Base-by-base conservation (phyloP, 2,797 vertebrate genomes). In the Arnoldichthys spilopterus region DNA sequence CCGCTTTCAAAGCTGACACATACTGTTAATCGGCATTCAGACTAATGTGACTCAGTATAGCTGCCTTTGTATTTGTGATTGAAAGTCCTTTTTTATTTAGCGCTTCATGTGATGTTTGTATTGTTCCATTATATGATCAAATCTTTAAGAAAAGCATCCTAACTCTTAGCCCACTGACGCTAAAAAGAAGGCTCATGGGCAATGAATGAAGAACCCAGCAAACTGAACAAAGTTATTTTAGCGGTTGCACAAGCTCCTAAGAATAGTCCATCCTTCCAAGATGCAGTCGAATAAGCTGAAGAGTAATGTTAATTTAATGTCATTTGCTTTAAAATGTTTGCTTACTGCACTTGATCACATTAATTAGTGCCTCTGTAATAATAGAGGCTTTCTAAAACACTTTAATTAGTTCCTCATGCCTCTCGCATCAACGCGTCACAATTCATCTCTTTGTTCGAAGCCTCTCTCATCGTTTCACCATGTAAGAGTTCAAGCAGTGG, bases 341-440 rank as follows among this genome's bases (percentile, higher is more conserved):
- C 76, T 51, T 72, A 63, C 26, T 61, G 75, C 61, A 67, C 61
- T 67, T 71, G 62, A 74, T 81, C 76, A 76, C 34, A 47, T 81
- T 72, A 81, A 81, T 78, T 78, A 76, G 68, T 37, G 64, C 61
- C 47, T 22, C 32, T 7, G 59, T 75, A 63, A 81, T 78, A 69
- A 81, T 59, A 72, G 82, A 81, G 63, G 72, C 49, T 76, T 70
- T 70, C 73, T 40, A 34, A 58, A 56, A 64, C 69, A 69, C 63
- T 76, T 78, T 71, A 74, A 82, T 80, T 58, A 75, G 75, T 67
- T 62, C 67, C 67, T 80, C 68, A 64, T 73, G 67, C 40, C 61
- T 70, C 76, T 51, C 68, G 4, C 71, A 74, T 64, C 58, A 67
- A 74, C 61, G 78, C 53, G 70, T 77, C 80, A 82, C 70, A 73